Conservation (phyloP, 1,140 invertebrate species). For the Mizuhopecten yessoensis region DNA sequence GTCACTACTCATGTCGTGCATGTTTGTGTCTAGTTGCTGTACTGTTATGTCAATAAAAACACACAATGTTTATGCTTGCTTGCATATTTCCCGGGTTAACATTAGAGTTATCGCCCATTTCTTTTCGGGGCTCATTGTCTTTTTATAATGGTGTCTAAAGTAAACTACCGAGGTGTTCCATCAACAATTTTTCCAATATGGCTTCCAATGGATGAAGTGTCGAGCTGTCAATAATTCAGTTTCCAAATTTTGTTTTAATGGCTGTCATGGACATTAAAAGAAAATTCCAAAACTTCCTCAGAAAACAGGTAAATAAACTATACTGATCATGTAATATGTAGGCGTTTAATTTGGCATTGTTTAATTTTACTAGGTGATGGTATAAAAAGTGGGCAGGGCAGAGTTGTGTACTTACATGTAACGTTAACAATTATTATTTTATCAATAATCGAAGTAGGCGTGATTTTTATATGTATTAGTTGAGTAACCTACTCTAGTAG, state of each 20-base stretch:
- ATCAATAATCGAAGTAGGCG: too few species aligned
- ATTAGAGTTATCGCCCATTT: constrained; percentile 49
- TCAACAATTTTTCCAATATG: not conserved
- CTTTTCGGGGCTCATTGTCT: not conserved
- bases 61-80: not conserved
- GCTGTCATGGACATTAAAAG: constrained; percentile 74
- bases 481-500: too few species aligned
- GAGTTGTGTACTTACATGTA: too few species aligned
- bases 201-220: constrained; percentile 30
- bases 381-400: not conserved
- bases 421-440: too few species aligned
- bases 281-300: constrained; percentile 75
- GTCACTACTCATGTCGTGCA: constrained; percentile 49
- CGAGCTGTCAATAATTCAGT: constrained; percentile 32
- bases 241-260: not conserved
- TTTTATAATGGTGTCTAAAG: not conserved
- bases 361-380: too few species aligned
- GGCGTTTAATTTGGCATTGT: not conserved
- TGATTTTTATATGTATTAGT: too few species aligned
- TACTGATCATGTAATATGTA: not conserved
- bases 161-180: not conserved
- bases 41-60: not conserved
- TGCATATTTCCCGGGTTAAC: constrained; percentile 16
- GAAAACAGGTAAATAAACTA: constrained; percentile 68
- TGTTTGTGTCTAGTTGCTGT: not conserved